phyloP scores from a whole-genome alignment of 2,797 vertebrate genomes.

The Atherinosoma microstoma region DNA sequence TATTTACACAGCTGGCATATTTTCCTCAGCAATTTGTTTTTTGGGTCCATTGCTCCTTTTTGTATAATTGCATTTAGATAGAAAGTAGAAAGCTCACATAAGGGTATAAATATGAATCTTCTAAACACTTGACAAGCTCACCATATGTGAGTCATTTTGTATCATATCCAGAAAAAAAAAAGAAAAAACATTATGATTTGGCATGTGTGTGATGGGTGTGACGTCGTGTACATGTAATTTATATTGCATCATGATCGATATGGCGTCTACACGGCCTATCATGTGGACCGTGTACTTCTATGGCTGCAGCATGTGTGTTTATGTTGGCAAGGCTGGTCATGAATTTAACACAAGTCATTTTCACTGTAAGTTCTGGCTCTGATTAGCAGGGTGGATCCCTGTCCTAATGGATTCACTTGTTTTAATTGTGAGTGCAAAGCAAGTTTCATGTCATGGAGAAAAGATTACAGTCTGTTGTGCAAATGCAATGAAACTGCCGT shows the following conservation, averaged over 20 bases:
- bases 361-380: slow-evolving; percentile 51
- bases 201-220: no score
- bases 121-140: background rate
- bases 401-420: slow-evolving; percentile 18
- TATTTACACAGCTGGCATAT: slow-evolving; percentile 36
- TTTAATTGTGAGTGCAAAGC: slow-evolving; percentile 20
- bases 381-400: slow-evolving; percentile 31
- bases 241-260: background rate
- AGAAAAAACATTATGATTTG: background rate
- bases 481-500: slow-evolving; percentile 12
- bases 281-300: background rate
- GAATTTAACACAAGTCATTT: slow-evolving; percentile 43
- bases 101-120: background rate
- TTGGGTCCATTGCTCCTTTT: background rate
- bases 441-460: slow-evolving; percentile 18
- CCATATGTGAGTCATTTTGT: background rate
- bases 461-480: slow-evolving; percentile 10
- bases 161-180: background rate
- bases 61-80: slow-evolving; percentile 15
- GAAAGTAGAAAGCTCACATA: background rate
- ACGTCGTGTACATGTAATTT: background rate
- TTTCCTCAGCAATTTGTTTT: slow-evolving; percentile 25
- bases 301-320: slow-evolving; percentile 2
- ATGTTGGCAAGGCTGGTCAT: slow-evolving; percentile 22
- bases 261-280: background rate